Conservation (phyloP, 2,797 vertebrate species). For the Oophaga sylvatica region DNA sequence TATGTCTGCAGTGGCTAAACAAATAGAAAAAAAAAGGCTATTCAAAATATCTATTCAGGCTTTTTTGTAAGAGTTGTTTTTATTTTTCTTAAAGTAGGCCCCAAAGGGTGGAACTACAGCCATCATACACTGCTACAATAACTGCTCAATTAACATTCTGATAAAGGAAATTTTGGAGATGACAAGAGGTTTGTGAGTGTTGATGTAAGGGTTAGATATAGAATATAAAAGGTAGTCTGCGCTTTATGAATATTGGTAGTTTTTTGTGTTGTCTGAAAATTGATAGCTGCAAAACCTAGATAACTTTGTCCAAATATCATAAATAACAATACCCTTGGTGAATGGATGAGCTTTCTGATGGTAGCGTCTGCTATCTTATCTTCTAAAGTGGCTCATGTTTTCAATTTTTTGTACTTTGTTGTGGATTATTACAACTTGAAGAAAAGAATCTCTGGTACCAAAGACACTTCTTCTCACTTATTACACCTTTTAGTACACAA, state of each 20-base stretch:
- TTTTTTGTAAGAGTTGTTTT: neutral
- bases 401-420: neutral
- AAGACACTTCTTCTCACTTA: slow-evolving; percentile 4
- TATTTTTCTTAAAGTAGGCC: neutral
- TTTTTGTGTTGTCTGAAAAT: neutral
- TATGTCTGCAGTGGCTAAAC: no score
- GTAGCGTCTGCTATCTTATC: neutral
- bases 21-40: no score
- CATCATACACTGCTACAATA: neutral
- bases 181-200: neutral
- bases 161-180: neutral
- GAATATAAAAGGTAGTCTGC: neutral
- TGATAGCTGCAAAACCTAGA: neutral
- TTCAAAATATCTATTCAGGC: neutral
- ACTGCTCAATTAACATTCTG: neutral
- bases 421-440: slow-evolving; percentile 3
- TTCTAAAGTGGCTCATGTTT: slow-evolving; percentile 25
- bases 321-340: neutral
- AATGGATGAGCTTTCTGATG: neutral
- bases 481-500: slow-evolving; percentile 32
- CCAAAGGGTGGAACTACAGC: neutral
- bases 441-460: neutral
- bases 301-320: slow-evolving; percentile 23
- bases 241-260: neutral
- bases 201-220: neutral